Evolutionary conservation across 2,888 invertebrate species (phyloP), one percentile per base, ranked within the genome.

Genomic region (Limnephilus rhombicus): DNA sequence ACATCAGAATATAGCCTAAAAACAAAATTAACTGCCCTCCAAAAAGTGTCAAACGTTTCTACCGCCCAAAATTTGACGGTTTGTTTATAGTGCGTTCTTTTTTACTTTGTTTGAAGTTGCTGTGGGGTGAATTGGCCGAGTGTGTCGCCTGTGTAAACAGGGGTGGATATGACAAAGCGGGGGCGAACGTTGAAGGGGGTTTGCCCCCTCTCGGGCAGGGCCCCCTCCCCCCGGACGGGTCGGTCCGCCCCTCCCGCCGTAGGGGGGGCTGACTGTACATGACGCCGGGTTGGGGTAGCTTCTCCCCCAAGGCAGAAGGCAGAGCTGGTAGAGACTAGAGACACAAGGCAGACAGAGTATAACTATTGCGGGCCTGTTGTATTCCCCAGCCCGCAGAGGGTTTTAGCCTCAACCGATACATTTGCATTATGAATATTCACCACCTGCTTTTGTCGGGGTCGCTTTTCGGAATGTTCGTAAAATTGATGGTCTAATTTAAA

Each of bases 221-320:
- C 34, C 41, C 89, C 91, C 93, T 91, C 53, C 68, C 80, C 80
- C 86, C 85, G 91, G 92, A 88, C 91, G 93, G 93, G 90, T 92
- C 90, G 90, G 82, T 86, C 94, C 94, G 94, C 94, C 94, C 94
- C 94, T 93, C 45, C 94, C 89, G 92, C 93, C 90, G 90, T 88
- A 90, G 90, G 86, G 94, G 89, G 87, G 88, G 87, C 49, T 90
- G 92, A 93, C 92, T 80, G 93, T 92, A 92, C 92, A 94, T 80
- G 82, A n/a, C 18, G 92, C 80, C 41, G 85, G 92, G 90, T 90
- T 90, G 92, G 91, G 86, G 86, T 86, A 45, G 86, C 86, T 86
- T 86, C 86, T 45, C 45, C 86, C 86, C 37, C 45, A 41, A 82
- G 53, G 68, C 68, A 68, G 24, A 68, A 68, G 68, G 68, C 24